A percentile compares a stretch with the other conserved stretches of the same genome.
Conservation (phyloP, 2,113 vertebrate species). For the Dicentrarchus labrax region DNA sequence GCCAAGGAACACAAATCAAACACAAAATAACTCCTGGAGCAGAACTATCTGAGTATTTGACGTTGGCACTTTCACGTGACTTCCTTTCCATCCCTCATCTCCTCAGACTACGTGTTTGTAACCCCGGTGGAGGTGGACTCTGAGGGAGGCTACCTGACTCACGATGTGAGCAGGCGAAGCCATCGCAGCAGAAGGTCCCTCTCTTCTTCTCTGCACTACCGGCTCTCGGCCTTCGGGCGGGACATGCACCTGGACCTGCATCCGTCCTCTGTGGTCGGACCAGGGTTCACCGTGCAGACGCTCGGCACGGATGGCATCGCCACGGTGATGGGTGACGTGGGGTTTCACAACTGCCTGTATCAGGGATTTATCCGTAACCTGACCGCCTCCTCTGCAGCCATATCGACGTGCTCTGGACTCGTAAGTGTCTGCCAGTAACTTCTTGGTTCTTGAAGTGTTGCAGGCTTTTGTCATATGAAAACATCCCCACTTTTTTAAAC, state of each 20-base stretch:
- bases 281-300: constrained; percentile 91
- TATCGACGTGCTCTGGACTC: constrained; percentile 95
- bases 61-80: neutral
- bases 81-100: neutral
- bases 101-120: constrained; percentile 94
- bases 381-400: constrained; percentile 90
- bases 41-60: neutral
- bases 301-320: constrained; percentile 87
- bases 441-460: neutral
- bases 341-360: constrained; percentile 91
- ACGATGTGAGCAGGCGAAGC: constrained; percentile 87
- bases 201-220: constrained; percentile 89
- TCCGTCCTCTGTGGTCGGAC: constrained; percentile 89
- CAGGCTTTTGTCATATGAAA: neutral
- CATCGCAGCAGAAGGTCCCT: constrained; percentile 89
- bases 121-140: constrained; percentile 94
- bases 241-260: constrained; percentile 93
- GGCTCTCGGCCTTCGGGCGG: constrained; percentile 93
- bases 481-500: neutral
- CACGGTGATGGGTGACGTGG: constrained; percentile 78
- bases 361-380: constrained; percentile 95
- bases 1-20: neutral
- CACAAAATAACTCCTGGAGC: neutral
- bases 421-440: constrained; percentile 83
- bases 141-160: constrained; percentile 88